phyloP scores from a whole-genome alignment of 1,140 invertebrate species.

The Dendrolimus punctatus region DNA sequence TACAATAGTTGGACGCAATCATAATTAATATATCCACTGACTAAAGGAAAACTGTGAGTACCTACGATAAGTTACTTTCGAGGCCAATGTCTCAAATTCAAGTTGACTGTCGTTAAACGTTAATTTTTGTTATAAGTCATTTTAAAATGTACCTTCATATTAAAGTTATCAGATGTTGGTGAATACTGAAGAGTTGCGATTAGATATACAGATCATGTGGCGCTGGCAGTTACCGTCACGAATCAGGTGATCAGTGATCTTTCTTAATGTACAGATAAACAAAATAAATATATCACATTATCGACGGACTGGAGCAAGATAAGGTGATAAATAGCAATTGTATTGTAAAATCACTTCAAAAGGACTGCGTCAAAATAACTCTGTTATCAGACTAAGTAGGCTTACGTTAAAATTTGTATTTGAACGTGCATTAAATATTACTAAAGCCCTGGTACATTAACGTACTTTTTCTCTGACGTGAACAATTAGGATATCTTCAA shows the following conservation, averaged over 20 bases:
- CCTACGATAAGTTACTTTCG: too few species aligned
- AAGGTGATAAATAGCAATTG: conserved; percentile 9
- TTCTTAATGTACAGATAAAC: conserved; percentile 16
- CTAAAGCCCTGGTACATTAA: too few species aligned
- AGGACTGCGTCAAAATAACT: conserved; percentile 10
- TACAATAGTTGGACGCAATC: too few species aligned
- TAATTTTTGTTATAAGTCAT: too few species aligned
- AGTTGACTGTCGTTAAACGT: too few species aligned
- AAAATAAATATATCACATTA: conserved; percentile 11
- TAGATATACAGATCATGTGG: conserved; percentile 45
- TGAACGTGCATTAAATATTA: too few species aligned
- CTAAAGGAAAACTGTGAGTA: too few species aligned
- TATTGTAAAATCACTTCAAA: conserved; percentile 21
- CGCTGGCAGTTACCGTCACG: conserved; percentile 15
- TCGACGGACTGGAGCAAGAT: conserved; percentile 9
- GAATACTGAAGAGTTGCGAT: conserved; percentile 27
- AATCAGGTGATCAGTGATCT: conserved; percentile 44
- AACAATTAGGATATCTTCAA: too few species aligned
- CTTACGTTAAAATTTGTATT: too few species aligned
- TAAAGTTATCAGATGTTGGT: conserved; percentile 14
- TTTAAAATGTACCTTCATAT: conserved; percentile 5
- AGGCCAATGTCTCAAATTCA: too few species aligned
- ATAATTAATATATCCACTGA: too few species aligned
- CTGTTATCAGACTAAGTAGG: conserved; percentile 4
- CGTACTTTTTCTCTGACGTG: too few species aligned